Percentiles rank a stretch among this genome's conserved stretches.
Evolutionary conservation across 2,888 invertebrate genomes (phyloP).

Genomic region (Bombyx huttoni): DNA sequence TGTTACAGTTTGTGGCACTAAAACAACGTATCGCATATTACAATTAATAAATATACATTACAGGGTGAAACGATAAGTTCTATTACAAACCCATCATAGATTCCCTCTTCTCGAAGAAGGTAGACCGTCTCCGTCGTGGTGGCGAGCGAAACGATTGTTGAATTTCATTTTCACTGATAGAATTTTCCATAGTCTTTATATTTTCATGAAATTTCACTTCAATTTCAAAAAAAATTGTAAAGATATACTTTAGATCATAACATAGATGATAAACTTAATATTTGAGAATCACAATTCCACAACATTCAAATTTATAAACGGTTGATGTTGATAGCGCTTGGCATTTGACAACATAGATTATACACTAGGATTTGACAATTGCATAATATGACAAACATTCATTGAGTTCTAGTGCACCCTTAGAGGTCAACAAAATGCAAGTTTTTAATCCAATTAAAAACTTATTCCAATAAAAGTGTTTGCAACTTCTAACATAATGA

Average conservation of each 20-base stretch:
- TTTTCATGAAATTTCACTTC: constrained; percentile 1
- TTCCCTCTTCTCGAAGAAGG: constrained; percentile 56
- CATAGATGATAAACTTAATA: too few relatives aligned
- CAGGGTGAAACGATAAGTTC: neutral
- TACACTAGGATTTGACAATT: too few relatives aligned
- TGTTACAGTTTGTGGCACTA: constrained; percentile 32
- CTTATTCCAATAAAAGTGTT: too few relatives aligned
- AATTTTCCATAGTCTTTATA: constrained; percentile 37
- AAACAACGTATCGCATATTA: constrained; percentile 10
- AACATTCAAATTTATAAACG: constrained; percentile 8
- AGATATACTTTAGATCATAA: constrained; percentile 14
- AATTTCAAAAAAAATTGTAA: constrained; percentile 4
- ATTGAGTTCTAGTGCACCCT: too few relatives aligned
- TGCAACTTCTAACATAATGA: too few relatives aligned
- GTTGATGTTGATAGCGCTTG: constrained; percentile 14
- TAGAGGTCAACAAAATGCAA: too few relatives aligned
- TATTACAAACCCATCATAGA: constrained; percentile 38
- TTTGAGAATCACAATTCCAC: constrained; percentile 11
- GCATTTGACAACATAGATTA: too few relatives aligned
- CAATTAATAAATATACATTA: neutral
- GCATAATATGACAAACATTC: too few relatives aligned
- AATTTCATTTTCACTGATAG: constrained; percentile 29
- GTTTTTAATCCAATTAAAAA: too few relatives aligned
- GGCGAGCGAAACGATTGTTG: constrained; percentile 46
- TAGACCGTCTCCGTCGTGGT: constrained; percentile 52